Base-by-base conservation (phyloP, 30 jellyfish, hydroid and myxozoan genomes). In the Pseudorhiza aurosa region DNA sequence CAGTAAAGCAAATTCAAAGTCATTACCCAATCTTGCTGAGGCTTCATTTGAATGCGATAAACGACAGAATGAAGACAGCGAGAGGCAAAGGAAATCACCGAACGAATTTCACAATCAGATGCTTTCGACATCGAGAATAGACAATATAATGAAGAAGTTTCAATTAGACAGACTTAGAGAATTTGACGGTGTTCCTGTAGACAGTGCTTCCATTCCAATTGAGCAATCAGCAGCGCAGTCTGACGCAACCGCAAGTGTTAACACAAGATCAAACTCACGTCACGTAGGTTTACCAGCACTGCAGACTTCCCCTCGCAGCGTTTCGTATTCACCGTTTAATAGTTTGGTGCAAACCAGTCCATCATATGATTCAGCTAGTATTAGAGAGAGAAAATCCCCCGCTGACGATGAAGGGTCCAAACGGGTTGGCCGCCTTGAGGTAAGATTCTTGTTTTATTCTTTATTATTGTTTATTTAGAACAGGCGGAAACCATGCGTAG, bases 61-160 rank as follows among this genome's bases (percentile, higher is more conserved):
- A 18, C 67, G 14, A 21, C 67, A 21, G 36, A 21, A 17, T 36
- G 35, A 19, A 10, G 4, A 12, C 67, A 53, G 24, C 12, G 67
- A 53, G 24, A 53, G 14, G 14, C 67, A n/a, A 12, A 53, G 67
- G 24, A 45, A 55, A 15, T 40, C 76, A 2, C 68, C 76, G 17
- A 42, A 2, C 32, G 55, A 51, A 19, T 4, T 58, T 33, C 74
- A 31, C 24, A 83, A 69, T 17, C 68, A 81, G 14, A 69, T 50
- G 67, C 84, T 85, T 11, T 73, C 96, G 15, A 85, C 93, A 8
- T 58, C 89, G 19, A 87, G 98, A 29, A 92, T 92, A 21, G 81
- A 80, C 42, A 85, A 60, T 39, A 92, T 92, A 1, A 92, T 92
- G 98, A 73, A 81, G 26, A 96, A 92, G 68, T 92, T 63, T 65